Evolutionary conservation across 2,888 invertebrate species (phyloP), one percentile per base, ranked within the genome.

Genomic region (Phortica magna): DNA sequence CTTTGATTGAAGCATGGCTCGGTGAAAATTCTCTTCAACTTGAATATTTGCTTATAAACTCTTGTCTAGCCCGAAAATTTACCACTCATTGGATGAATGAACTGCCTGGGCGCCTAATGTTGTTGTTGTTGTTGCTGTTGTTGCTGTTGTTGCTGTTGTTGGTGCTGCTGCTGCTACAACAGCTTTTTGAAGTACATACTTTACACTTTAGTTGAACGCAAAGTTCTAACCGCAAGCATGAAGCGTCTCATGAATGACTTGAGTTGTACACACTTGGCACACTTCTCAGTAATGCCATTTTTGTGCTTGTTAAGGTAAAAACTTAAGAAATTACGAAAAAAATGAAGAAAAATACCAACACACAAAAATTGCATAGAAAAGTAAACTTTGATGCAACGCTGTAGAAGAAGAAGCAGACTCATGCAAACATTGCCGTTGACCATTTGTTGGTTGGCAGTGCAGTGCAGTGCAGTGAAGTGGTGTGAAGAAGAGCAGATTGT

Each of bases 321-420:
- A 31, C 31, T 31, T 31, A 31, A 31, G 31, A 31, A 31, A 31
- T 31, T 22, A 39, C 19, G 12, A 5, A 4, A 7, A 65, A 22
- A 31, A 71, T 7, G 53, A 65, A 67, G 71, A 68, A 68, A 64
- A 43, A 53, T 55, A 74, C 14, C 17, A 55, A 55, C 64, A 77
- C 72, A 67, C 76, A 80, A 80, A 76, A 79, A 81, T 76, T 76
- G 19, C 53, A 53, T 67, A 74, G 53, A 55, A 73, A 73, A 31
- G 31, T 31, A 31, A 31, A 31, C 31, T 31, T 31, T 31, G 31
- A 31, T 31, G 31, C 5, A 31, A 31, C 31, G 31, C 31, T 31
- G 3, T 4, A 31, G 31, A n/a, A n/a, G n/a, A n/a, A 31, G 31
- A 2, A 31, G 31, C 2, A 31, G 31, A 31, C 31, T 31, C 5